Conservation (phyloP, 2,888 invertebrate genomes). For the Caenorhabditis parvicauda region DNA sequence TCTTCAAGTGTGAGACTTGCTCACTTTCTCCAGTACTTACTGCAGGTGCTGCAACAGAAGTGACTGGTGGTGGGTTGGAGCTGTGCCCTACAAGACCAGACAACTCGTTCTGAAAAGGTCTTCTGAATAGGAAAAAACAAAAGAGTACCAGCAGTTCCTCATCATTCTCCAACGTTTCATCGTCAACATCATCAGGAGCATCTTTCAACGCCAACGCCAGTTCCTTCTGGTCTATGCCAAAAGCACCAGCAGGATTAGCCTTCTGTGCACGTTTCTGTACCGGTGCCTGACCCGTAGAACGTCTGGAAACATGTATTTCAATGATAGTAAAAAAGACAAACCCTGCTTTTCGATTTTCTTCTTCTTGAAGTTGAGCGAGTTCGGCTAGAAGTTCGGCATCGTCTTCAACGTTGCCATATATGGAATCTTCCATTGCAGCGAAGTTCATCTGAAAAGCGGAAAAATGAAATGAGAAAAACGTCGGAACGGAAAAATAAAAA, state of each 20-base stretch:
- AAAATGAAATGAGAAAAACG: too few species aligned
- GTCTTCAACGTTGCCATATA: constrained; percentile 41
- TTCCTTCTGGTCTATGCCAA: constrained; percentile 26
- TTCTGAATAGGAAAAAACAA: neutral
- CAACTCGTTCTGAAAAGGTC: constrained; percentile 18
- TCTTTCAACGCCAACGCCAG: constrained; percentile 31
- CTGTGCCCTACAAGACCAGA: constrained; percentile 24
- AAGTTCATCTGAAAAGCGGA: too few species aligned
- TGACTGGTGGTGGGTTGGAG: constrained; percentile 3
- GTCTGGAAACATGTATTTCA: too few species aligned
- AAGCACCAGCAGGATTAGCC: too few species aligned
- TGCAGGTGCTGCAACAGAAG: neutral
- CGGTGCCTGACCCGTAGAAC: too few species aligned
- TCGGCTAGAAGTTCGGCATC: constrained; percentile 47
- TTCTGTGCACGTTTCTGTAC: too few species aligned
- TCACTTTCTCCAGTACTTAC: constrained; percentile 3
- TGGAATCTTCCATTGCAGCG: constrained; percentile 30
- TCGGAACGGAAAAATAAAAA: too few species aligned
- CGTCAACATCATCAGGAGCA: constrained; percentile 10
- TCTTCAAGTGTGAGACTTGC: constrained; percentile 12
- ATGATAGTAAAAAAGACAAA: neutral
- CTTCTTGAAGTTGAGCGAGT: constrained; percentile 38
- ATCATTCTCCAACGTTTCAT: constrained; percentile 25
- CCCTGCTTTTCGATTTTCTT: too few species aligned
- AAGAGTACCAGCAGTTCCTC: constrained; percentile 18